Base-by-base conservation (phyloP, 2,797 vertebrate species). In the Micrastur ruficollis region DNA sequence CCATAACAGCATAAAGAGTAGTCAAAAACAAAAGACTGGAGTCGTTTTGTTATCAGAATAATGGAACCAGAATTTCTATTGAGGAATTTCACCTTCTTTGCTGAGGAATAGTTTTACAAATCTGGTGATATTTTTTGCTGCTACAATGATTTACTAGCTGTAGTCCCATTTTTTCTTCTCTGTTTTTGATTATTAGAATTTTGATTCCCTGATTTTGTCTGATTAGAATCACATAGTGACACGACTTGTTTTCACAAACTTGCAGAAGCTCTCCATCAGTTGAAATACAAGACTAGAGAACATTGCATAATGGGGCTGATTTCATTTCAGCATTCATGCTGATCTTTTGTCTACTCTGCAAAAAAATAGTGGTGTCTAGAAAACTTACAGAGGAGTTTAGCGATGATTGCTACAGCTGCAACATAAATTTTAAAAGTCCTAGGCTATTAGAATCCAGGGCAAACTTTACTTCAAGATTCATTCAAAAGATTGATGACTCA, bases 401-500 rank as follows among this genome's bases (percentile, higher is more conserved):
- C 55, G 78, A 72, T 63, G 63, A 82, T 89, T 90, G 49, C 52
- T 86, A 85, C 75, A 93, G 81, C 78, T 93, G 81, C 81, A 87
- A 92, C 49, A 74, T 34, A 78, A 72, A 87, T 84, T 76, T 92
- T 55, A 27, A 46, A 92, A 85, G 38, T 86, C 17, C 1, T 49
- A 80, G n/a, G 46, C 25, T 95, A 23, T 49, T 81, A 81, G 36
- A 95, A 92, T 81, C 25, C 53, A 79, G 38, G 44, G 63, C 9
- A 92, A 93, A 84, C 27, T 86, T 92, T 78, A 58, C 72, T 83
- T 78, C 59, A 90, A 84, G 47, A 80, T 92, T 90, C 59, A 74
- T 63, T 84, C 80, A 93, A 94, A 96, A 92, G 82, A 65, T 5
- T 94, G 94, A 89, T 95, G 82, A 84, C 47, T 95, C 56, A 56